Conservation (phyloP, 2,797 vertebrate species). For the Lophius americanus region DNA sequence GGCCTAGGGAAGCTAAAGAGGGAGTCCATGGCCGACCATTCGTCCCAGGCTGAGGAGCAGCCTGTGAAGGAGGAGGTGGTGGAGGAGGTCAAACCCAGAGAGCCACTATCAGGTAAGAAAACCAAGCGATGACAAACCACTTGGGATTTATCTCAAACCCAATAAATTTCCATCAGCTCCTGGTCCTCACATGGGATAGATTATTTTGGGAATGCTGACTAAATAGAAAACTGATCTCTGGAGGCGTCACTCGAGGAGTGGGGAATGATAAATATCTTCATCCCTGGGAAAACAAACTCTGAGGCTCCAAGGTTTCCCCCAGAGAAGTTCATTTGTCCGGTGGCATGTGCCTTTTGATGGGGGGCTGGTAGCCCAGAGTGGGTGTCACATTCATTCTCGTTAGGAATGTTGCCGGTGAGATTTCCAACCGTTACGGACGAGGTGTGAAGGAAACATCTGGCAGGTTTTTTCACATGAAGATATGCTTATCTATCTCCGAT, state of each 20-base stretch:
- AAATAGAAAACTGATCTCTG: background rate
- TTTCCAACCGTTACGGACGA: too few species aligned
- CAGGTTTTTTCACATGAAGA: too few species aligned
- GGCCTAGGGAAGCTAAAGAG: conserved; percentile 79
- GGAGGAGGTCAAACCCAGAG: conserved; percentile 81
- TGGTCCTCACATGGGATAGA: background rate
- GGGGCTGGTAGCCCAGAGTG: too few species aligned
- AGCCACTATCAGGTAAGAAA: conserved; percentile 81
- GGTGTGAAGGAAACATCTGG: too few species aligned
- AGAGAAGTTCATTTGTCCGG: too few species aligned
- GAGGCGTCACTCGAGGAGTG: background rate
- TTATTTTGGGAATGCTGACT: background rate
- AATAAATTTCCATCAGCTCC: background rate
- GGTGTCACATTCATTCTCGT: too few species aligned
- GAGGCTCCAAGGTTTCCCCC: too few species aligned
- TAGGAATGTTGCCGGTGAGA: too few species aligned
- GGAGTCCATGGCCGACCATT: conserved; percentile 77
- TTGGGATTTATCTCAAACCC: background rate
- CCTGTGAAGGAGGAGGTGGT: conserved; percentile 70
- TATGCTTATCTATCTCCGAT: too few species aligned
- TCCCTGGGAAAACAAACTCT: too few species aligned
- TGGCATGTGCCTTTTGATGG: too few species aligned
- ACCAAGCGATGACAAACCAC: background rate
- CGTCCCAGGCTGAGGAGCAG: conserved; percentile 75
- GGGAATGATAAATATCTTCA: background rate